These are phyloP conservation scores for Cheilosia vernalis DNA, from an alignment of 2,888 invertebrate species.

Conservation along the genomic window DNA sequence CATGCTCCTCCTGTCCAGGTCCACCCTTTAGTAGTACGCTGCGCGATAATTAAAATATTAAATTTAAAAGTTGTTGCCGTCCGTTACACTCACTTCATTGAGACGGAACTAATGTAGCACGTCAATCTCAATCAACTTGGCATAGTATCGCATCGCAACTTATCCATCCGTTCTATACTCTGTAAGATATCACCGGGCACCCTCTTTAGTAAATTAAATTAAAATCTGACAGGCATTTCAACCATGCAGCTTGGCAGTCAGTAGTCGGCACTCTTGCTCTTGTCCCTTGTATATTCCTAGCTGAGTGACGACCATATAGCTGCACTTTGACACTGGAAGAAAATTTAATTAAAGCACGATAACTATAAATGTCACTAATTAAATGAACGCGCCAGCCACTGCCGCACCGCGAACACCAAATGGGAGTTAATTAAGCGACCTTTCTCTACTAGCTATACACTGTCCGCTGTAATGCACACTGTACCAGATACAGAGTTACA, in stretches of 20 bases:
- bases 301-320: conserved; percentile 13
- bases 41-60: conserved; percentile 55
- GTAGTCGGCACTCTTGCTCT: neutral
- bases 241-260: neutral
- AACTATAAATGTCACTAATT: conserved; percentile 68
- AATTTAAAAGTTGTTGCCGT: conserved; percentile 35
- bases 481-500: neutral
- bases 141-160: conserved; percentile 21
- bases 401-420: conserved; percentile 33
- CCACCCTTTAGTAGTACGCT: neutral
- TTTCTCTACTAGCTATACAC: conserved; percentile 6
- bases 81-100: conserved; percentile 19
- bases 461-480: neutral
- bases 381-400: conserved; percentile 47
- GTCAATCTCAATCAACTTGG: conserved; percentile 59
- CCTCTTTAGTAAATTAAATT: conserved; percentile 24
- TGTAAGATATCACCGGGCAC: conserved; percentile 6
- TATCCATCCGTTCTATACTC: conserved; percentile 16
- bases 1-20: too few species aligned
- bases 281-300: neutral
- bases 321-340: conserved; percentile 64
- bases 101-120: conserved; percentile 29
- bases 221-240: conserved; percentile 43
- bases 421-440: conserved; percentile 70
- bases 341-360: conserved; percentile 68